Evolutionary conservation across 1,140 invertebrate genomes (phyloP), one percentile per base, ranked within the genome.

Genomic region (Oncopeltus fasciatus): DNA sequence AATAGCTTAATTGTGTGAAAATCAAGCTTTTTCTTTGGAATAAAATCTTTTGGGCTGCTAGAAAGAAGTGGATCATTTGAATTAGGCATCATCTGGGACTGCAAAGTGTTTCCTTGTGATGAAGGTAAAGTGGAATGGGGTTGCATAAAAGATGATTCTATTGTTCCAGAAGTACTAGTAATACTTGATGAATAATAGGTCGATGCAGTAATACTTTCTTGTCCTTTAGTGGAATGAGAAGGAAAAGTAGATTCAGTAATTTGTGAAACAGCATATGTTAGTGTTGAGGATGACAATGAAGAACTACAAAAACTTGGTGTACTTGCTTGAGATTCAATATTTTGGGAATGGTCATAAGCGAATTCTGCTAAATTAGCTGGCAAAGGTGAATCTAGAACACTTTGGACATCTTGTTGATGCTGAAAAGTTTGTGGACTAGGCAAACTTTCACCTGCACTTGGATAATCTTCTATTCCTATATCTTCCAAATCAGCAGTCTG

Each of bases 131-230:
- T 77, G n/a, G 76, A 75, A 3, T 76, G 73, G 0, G 81, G 80
- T 8, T 80, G 82, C 2, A 80, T 78, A 2, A 80, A 77, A 18
- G 81, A 80, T 0, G 81, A 82, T 12, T 81, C 76, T 8, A 79
- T 79, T 31, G 81, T 67, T 8, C 74, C 66, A 64, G 81, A 77
- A 70, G 83, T 76, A 21, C 85, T 88, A 0, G 86, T 88, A 79
- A 89, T 88, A 20, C 85, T 85, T n/a, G 84, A 84, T n/a, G 86
- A 87, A 71, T 87, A 90, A 71, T 88, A 89, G 0, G 86, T 86
- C 27, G 86, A 85, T 1, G 86, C 85, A 0, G 89, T 71, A 0
- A 86, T 86, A 1, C 82, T 83, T 16, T 62, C 64, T 1, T 53
- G 20, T 27, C 16, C 20, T 18, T 62, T 65, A 2, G 21, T 18